phyloP scores from a whole-genome alignment of 2,797 vertebrate species.

The Sardinella longiceps region DNA sequence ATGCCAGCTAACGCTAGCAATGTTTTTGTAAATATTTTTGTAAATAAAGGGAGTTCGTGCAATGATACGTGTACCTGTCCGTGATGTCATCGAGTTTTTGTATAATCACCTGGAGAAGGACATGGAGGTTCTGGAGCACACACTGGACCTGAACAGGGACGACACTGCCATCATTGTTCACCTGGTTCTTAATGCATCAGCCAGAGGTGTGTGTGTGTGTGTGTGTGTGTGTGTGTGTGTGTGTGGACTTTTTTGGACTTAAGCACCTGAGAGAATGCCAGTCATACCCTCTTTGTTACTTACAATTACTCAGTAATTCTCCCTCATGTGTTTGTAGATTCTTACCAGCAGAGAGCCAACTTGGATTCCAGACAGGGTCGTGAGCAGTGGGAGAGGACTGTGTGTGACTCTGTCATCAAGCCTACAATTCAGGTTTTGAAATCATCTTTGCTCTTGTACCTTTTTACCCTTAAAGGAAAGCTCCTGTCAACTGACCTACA shows the following conservation, averaged over 20 bases:
- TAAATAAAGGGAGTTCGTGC: slow-evolving; percentile 57
- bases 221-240: background rate
- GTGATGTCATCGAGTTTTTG: slow-evolving; percentile 61
- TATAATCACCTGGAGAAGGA: slow-evolving; percentile 72
- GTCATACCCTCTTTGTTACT: background rate
- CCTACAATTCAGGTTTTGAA: slow-evolving; percentile 64
- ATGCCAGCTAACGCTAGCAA: too few relatives aligned
- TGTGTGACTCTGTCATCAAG: slow-evolving; percentile 62
- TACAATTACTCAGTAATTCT: background rate
- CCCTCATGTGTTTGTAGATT: slow-evolving; percentile 42
- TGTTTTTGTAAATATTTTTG: background rate
- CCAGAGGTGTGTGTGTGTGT: background rate
- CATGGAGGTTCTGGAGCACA: slow-evolving; percentile 60
- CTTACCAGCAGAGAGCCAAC: background rate
- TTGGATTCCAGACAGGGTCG: slow-evolving; percentile 62
- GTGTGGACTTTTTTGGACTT: background rate
- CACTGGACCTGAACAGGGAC: slow-evolving; percentile 70
- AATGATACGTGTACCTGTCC: slow-evolving; percentile 62
- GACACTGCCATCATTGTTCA: slow-evolving; percentile 65
- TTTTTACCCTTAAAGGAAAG: too few relatives aligned
- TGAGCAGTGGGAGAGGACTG: slow-evolving; percentile 66
- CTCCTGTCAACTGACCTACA: too few relatives aligned
- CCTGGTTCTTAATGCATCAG: slow-evolving; percentile 60
- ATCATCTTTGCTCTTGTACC: background rate
- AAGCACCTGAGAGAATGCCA: too few relatives aligned